Base-by-base conservation (phyloP, 1,140 invertebrate genomes). In the Dolichoris vasculosae region DNA sequence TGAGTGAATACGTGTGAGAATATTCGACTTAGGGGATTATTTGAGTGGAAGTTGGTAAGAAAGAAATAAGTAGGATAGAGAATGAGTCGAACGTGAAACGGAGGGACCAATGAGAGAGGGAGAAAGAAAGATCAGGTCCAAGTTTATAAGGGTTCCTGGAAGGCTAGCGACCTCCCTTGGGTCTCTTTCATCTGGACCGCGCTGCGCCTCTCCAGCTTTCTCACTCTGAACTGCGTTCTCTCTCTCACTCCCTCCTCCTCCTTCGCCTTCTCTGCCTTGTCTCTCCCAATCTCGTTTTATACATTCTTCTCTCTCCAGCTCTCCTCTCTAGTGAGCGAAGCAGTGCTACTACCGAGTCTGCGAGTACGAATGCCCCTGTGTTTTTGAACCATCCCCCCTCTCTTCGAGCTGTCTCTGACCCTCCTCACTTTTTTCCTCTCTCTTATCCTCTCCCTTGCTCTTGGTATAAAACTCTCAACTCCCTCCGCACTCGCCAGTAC, bases 71-170 rank as follows among this genome's bases (percentile, higher is more conserved):
- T 15, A 48, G 48, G 79, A 83, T 43, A 75, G 85, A 64, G 84
- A 23, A 55, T 59, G 64, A n/a, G n/a, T n/a, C n/a, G n/a, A n/a
- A n/a, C n/a, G n/a, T n/a, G n/a, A n/a, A n/a, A n/a, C n/a, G n/a
- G n/a, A n/a, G n/a, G n/a, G n/a, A n/a, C n/a, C n/a, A n/a, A n/a
- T n/a, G n/a, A n/a, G n/a, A 40, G 85, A 75, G 51, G 35, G 26
- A 48, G 82, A 51, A 51, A 83, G 71, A 87, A 83, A 90, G 89
- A 90, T 90, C 89, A 88, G 89, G 90, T 92, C 90, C 91, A 89
- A 91, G 92, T 93, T 93, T 92, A 90, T 90, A 91, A 92, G 90
- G 91, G 90, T 93, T 92, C 91, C 90, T 91, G 89, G 92, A 92
- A 93, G 91, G 92, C 90, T 91, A 91, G 91, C 92, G 90, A 92